phyloP scores from a whole-genome alignment of 1,140 invertebrate species.

The Zaprionus inermis region DNA sequence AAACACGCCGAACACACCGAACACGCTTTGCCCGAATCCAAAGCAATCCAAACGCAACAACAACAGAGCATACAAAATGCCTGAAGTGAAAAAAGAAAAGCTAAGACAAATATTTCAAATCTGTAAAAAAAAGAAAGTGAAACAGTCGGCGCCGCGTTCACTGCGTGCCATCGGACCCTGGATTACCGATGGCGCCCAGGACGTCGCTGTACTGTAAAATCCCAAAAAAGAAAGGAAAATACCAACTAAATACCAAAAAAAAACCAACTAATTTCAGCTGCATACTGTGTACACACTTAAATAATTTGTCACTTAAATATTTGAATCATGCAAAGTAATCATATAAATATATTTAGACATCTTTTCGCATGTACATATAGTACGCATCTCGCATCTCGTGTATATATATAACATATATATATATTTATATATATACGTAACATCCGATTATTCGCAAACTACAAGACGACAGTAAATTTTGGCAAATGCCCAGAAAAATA shows the following conservation, averaged over 20 bases:
- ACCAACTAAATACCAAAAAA: not conserved
- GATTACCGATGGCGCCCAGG: conserved; percentile 67
- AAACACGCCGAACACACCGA: conserved; percentile 72
- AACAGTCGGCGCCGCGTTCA: conserved; percentile 22
- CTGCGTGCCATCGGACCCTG: conserved; percentile 72
- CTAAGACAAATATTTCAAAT: not conserved
- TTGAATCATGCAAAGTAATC: conserved; percentile 7
- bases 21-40: no score
- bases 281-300: not conserved
- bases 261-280: not conserved
- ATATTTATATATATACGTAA: conserved; percentile 45
- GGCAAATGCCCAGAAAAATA: conserved; percentile 45
- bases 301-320: conserved; percentile 7
- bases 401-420: no score
- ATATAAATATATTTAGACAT: conserved; percentile 5
- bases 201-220: conserved; percentile 33
- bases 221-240: conserved; percentile 3
- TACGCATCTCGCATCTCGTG: not conserved
- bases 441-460: conserved; percentile 32
- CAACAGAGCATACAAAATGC: conserved; percentile 23
- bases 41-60: conserved; percentile 43
- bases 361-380: conserved; percentile 13
- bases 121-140: conserved; percentile 8
- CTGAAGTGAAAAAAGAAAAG: conserved; percentile 11
- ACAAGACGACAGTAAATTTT: conserved; percentile 46